Percentiles rank a stretch among this genome's conserved stretches.
phyloP scores from a whole-genome alignment of 2,113 vertebrate species.

The Rhinoptilus africanus region DNA sequence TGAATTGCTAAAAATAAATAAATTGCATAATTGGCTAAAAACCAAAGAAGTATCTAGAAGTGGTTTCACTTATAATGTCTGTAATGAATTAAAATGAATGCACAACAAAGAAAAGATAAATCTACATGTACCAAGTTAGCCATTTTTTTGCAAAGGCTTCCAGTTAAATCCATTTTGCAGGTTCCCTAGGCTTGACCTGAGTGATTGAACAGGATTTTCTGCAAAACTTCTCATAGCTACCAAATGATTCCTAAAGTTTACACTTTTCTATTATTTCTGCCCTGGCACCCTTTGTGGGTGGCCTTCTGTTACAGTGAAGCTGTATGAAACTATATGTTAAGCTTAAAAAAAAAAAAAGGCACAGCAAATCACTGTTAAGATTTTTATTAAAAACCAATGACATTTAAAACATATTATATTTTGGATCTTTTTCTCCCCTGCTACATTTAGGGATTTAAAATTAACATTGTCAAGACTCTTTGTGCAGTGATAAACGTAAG shows the following conservation, averaged over 20 bases:
- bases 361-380: neutral
- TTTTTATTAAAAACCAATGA: neutral
- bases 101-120: neutral
- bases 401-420: neutral
- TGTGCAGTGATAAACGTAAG: neutral
- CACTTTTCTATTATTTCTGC: neutral
- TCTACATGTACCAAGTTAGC: accelerated
- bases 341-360: neutral
- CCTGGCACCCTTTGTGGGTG: neutral
- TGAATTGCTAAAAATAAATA: neutral
- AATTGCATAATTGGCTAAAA: neutral
- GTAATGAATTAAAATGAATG: neutral
- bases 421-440: neutral
- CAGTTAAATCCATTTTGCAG: neutral
- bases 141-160: neutral
- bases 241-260: neutral
- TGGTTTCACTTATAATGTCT: neutral
- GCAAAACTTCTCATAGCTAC: neutral
- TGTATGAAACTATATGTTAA: neutral
- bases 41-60: neutral
- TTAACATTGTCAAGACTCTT: neutral
- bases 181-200: neutral
- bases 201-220: neutral
- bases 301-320: neutral
- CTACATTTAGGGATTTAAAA: neutral